These are phyloP conservation scores for Telmatochromis sp. DNA, from an alignment of 2,113 vertebrate species.

Conservation along the genomic window DNA sequence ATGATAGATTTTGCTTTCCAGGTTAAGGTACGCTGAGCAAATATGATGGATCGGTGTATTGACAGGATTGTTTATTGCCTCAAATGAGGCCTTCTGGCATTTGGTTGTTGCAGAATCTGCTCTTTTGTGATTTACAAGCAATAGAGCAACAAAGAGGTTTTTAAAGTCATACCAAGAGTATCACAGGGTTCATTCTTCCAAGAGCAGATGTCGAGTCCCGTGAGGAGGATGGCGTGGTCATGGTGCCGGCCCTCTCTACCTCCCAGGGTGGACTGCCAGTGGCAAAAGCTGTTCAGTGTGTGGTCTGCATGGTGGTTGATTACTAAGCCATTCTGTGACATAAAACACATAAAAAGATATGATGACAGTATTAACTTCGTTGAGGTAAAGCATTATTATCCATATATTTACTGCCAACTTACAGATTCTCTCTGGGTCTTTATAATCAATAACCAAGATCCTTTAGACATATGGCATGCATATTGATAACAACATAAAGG, in stretches of 20 bases:
- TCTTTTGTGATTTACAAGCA: background rate
- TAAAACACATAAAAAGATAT: background rate
- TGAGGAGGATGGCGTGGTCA: conserved; percentile 87
- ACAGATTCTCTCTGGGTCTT: background rate
- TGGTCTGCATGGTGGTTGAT: conserved; percentile 90
- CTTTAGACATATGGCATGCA: background rate
- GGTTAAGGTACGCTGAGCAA: background rate
- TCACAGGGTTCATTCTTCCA: conserved; percentile 93
- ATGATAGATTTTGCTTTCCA: background rate
- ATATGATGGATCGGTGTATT: background rate
- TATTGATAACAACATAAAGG: background rate
- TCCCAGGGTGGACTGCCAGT: conserved; percentile 84
- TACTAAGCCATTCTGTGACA: conserved; percentile 77
- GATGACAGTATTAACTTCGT: background rate
- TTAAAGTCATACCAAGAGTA: conserved; percentile 74
- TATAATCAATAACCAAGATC: background rate
- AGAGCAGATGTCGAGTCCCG: conserved; percentile 88
- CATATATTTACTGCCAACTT: background rate
- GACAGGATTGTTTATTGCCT: background rate
- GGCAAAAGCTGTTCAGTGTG: conserved; percentile 87
- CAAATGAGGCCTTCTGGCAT: background rate
- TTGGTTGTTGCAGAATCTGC: background rate
- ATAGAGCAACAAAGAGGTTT: background rate
- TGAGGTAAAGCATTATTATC: background rate
- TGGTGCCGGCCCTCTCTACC: conserved; percentile 79